Conservation (phyloP, 2,888 invertebrate species). For the Pegoplata infirma region DNA sequence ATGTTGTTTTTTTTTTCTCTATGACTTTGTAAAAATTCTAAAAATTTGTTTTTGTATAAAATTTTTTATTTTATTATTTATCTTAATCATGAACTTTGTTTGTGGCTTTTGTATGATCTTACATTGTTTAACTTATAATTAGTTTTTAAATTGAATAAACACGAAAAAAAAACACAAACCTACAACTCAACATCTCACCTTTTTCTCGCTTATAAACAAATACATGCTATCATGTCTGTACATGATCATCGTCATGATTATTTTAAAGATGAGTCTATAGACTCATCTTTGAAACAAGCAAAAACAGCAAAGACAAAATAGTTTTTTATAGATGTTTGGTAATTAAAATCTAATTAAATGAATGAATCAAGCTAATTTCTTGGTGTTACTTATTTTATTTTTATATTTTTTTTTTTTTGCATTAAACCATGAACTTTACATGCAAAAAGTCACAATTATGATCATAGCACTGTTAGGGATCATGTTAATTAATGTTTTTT, state of each 20-base stretch:
- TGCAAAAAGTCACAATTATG: conserved; percentile 32
- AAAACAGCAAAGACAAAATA: not conserved
- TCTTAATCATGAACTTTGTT: not conserved
- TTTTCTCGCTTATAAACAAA: not conserved
- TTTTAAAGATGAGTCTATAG: not conserved
- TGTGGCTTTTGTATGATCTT: not conserved
- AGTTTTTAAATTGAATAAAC: conserved; percentile 35
- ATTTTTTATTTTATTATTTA: not conserved
- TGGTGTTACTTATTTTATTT: too few species aligned
- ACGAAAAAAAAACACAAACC: conserved; percentile 13
- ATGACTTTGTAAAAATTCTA: not conserved
- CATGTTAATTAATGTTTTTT: conserved; percentile 21
- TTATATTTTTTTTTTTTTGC: not conserved
- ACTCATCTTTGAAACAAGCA: conserved; percentile 3
- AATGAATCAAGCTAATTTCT: conserved; percentile 20
- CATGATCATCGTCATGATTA: not conserved
- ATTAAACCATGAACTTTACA: conserved; percentile 32
- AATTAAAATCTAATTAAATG: conserved; percentile 57
- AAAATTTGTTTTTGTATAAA: too few species aligned
- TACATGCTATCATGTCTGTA: not conserved
- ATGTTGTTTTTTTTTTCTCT: not conserved
- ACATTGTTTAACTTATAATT: conserved; percentile 44
- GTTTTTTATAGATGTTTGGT: conserved; percentile 46
- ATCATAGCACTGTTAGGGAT: conserved; percentile 22
- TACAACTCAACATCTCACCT: conserved; percentile 1